Evolutionary conservation across 2,888 invertebrate species (phyloP), one percentile per base, ranked within the genome.

Genomic region (Caenorhabditis sp.): DNA sequence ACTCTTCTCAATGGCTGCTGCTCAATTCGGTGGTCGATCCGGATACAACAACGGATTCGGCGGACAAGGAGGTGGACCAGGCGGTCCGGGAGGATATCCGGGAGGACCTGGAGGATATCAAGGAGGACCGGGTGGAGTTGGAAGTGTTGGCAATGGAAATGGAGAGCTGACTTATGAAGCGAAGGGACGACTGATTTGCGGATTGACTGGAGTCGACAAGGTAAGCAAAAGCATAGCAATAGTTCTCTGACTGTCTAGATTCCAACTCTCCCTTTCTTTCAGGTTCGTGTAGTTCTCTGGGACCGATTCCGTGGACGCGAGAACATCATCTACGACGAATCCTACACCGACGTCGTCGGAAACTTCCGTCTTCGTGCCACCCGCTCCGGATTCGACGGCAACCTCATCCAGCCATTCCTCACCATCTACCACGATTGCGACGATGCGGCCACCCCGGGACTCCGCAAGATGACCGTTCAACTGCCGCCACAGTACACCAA

Each of bases 391-490:
- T 65, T 60, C 53, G 76, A 76, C 40, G 70, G 69, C 22, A 68
- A 56, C 28, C 44, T 60, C 24, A 76, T 81, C 35, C 70, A 64
- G 44, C 80, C 80, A 58, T 74, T 76, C 69, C 62, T 81, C 53
- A 81, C 80, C 22, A 81, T 81, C 50, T 76, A 76, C 15, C 80
- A 81, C 44, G 80, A 81, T 50, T 81, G 80, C 56, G 70, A 81
- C 69, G 80, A 81, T 37, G 74, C 64, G 0, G 26, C 69, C 20
- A 81, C 70, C 28, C 80, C 80, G 50, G 80, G 80, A 40, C 76
- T 81, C 13, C 80, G 80, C 20, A 81, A 76, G 55, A 81, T 81
- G 80, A 81, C 81, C n/a, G 81, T 81, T 35, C 76, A 81, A 55
- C 64, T 81, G 11, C 81, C 81, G 44, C 70, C 76, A 20, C 70